A percentile compares a stretch with the other conserved stretches of the same genome.
Evolutionary conservation across 2,113 vertebrate species (phyloP).

Genomic region (Pagrus major): DNA sequence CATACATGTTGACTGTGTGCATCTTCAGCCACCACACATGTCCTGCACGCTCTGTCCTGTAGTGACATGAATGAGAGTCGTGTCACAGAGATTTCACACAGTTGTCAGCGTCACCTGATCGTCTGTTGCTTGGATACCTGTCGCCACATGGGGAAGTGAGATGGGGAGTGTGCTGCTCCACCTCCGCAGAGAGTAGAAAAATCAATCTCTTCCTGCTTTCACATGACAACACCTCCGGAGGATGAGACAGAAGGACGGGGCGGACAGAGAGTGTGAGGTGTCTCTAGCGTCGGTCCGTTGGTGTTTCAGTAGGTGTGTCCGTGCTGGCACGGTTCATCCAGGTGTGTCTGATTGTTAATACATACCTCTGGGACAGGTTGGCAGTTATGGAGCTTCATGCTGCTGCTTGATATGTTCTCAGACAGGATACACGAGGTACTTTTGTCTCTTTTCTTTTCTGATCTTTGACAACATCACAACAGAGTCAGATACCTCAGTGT

Average conservation of each 20-base stretch:
- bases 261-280: not conserved
- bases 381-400: not conserved
- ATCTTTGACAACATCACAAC: not conserved
- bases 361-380: slow-evolving; percentile 15
- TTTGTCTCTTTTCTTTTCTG: too few relatives aligned
- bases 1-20: not conserved
- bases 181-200: not conserved
- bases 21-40: not conserved
- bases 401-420: not conserved
- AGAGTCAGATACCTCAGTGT: not conserved
- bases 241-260: not conserved
- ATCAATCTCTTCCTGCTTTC: slow-evolving; percentile 57
- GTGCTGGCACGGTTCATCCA: slow-evolving; percentile 14
- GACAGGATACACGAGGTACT: too few relatives aligned
- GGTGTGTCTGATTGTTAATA: not conserved
- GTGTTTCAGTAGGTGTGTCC: slow-evolving; percentile 31
- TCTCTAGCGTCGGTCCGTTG: not conserved
- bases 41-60: not conserved
- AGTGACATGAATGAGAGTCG: not conserved
- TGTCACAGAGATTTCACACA: not conserved
- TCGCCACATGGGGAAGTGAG: slow-evolving; percentile 63
- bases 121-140: slow-evolving; percentile 66
- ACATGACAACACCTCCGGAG: slow-evolving; percentile 1
- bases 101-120: slow-evolving; percentile 22
- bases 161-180: not conserved